phyloP scores from a whole-genome alignment of 1,140 invertebrate genomes.

The Asobara japonica region DNA sequence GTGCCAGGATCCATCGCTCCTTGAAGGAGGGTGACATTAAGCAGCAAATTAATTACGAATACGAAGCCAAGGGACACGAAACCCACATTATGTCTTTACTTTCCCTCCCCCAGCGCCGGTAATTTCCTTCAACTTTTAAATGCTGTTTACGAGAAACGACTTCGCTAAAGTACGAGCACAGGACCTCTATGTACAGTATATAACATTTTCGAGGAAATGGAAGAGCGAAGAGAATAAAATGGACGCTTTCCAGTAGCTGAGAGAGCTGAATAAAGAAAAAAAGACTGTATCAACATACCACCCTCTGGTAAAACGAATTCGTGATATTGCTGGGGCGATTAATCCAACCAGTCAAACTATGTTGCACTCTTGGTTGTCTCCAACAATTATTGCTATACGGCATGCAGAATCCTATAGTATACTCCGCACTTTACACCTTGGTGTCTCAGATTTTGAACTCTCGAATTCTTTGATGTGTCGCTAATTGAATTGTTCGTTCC shows the following conservation, averaged over 20 bases:
- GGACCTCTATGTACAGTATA: not conserved
- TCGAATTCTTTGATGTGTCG: too few relatives aligned
- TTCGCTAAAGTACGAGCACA: not conserved
- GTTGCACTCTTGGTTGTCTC: constrained; percentile 18
- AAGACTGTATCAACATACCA: constrained; percentile 1
- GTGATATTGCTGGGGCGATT: constrained; percentile 20
- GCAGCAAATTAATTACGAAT: constrained; percentile 47
- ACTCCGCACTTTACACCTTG: too few relatives aligned
- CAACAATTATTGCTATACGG: not conserved
- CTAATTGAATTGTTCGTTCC: too few relatives aligned
- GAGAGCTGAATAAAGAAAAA: not conserved
- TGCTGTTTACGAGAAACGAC: constrained; percentile 28
- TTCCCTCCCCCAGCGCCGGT: constrained; percentile 30
- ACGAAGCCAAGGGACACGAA: constrained; percentile 43
- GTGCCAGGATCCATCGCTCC: not conserved
- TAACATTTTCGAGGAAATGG: not conserved
- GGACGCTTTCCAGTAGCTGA: not conserved
- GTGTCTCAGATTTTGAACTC: too few relatives aligned
- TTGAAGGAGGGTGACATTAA: constrained; percentile 4
- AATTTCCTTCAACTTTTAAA: constrained; percentile 42
- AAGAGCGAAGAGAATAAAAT: constrained; percentile 5
- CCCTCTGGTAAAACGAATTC: constrained; percentile 15
- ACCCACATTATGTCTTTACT: constrained; percentile 41
- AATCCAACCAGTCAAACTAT: not conserved
- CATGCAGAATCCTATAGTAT: not conserved